phyloP scores from a whole-genome alignment of 2,888 invertebrate species.

The Vanessa cardui region DNA sequence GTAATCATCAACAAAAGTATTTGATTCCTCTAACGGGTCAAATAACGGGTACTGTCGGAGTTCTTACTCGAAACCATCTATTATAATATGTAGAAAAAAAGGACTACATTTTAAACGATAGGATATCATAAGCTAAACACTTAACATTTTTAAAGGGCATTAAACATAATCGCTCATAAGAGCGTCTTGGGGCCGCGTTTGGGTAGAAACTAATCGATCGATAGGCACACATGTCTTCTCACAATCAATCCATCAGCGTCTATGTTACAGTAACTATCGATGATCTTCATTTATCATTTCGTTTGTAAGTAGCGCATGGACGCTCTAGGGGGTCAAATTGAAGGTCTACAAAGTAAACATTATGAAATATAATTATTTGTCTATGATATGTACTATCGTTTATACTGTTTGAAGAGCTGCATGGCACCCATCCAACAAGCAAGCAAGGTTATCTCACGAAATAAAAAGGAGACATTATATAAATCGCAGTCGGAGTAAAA shows the following conservation, averaged over 20 bases:
- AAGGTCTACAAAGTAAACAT: slow-evolving; percentile 59
- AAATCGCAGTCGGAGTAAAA: slow-evolving; percentile 47
- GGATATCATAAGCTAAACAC: slow-evolving; percentile 57
- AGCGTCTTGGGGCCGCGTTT: slow-evolving; percentile 61
- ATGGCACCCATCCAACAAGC: slow-evolving; percentile 36
- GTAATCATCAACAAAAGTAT: slow-evolving; percentile 34
- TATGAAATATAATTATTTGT: slow-evolving; percentile 53
- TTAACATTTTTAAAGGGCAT: slow-evolving; percentile 75
- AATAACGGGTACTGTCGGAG: slow-evolving; percentile 51
- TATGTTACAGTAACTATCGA: slow-evolving; percentile 79
- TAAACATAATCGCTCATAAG: slow-evolving; percentile 76
- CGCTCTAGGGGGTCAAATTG: slow-evolving; percentile 73
- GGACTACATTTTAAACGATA: slow-evolving; percentile 54
- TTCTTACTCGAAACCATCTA: slow-evolving; percentile 54
- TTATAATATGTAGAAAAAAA: slow-evolving; percentile 57
- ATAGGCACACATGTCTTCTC: slow-evolving; percentile 70
- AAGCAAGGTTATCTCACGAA: slow-evolving; percentile 35
- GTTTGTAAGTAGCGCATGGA: slow-evolving; percentile 72
- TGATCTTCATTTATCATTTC: slow-evolving; percentile 80
- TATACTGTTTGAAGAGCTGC: slow-evolving; percentile 33
- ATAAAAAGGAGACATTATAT: slow-evolving; percentile 33
- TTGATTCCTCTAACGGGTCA: slow-evolving; percentile 46
- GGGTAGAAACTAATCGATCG: slow-evolving; percentile 79
- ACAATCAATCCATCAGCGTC: slow-evolving; percentile 82
- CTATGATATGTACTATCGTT: slow-evolving; percentile 17